phyloP scores from a whole-genome alignment of 2,888 invertebrate species.

The Sussaba pulchella region DNA sequence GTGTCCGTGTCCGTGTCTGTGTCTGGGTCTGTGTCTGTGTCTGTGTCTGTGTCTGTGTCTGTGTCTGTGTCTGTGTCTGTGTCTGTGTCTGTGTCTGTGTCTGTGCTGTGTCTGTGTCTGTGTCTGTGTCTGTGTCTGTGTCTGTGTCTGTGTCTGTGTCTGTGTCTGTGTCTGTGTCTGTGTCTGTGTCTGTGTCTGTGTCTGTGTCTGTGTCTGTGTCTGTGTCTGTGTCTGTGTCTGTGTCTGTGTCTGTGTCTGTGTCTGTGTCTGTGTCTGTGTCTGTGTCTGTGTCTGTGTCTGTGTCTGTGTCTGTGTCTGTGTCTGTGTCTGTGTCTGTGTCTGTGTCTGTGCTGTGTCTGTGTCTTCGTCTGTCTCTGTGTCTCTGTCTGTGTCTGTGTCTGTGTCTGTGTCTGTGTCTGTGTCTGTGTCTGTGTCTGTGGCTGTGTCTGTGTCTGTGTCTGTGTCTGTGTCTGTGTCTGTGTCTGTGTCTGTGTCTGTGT shows the following conservation, averaged over 20 bases:
- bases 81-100: neutral
- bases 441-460: neutral
- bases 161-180: neutral
- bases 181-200: neutral
- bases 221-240: neutral
- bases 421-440: neutral
- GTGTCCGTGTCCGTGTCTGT: neutral
- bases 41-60: neutral
- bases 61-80: neutral
- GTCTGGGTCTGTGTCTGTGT: neutral
- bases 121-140: neutral
- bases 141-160: neutral
- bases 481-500: neutral
- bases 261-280: neutral
- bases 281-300: neutral
- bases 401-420: neutral
- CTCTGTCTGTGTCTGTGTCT: neutral
- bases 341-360: too few species aligned
- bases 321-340: neutral
- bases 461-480: neutral
- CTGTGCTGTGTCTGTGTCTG: neutral
- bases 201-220: neutral
- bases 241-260: neutral
- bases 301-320: neutral
- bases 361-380: too few species aligned